Evolutionary conservation across 64 coral and sea anemone genomes (phyloP), one percentile per base, ranked within the genome.

Genomic region (Pocillopora damicornis): DNA sequence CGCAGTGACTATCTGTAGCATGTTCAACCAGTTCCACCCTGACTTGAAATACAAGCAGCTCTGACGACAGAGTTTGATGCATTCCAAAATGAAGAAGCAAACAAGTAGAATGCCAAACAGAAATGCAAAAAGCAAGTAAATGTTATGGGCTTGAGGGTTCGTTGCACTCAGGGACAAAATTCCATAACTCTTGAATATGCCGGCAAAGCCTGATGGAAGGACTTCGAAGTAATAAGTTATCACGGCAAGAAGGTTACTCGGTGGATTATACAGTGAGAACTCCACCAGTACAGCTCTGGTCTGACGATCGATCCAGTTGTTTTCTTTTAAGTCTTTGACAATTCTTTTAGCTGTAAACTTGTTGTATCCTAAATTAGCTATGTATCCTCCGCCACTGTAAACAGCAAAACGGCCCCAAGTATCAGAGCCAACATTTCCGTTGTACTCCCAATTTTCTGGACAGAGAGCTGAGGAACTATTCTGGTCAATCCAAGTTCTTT

Each of bases 311-410:
- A 89, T 89, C 88, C 88, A 89, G 10, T 64, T 22, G 10, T 89
- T 89, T 34, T 22, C 13, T n/a, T 61, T 71, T 37, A 89, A 36
- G 20, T 89, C 88, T 14, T 89, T 11, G 15, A 89, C 37, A 20
- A 89, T 78, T 38, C 58, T 67, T 57, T 20, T 36, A 22, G 88
- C 88, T 25, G 45, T 75, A 16, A 17, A 13, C 57, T 61, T 51
- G 78, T 89, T 89, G 57, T 89, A 89, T 62, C 88, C 88, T 10
- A 89, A 66, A 22, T 89, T 60, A 13, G 88, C 88, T 25, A 89
- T 35, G n/a, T 82, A 89, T 13, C 88, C 88, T 22, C 88, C 88
- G 3, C 78, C 88, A 20, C 22, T 14, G 78, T 89, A 89, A 9
- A 61, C 38, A 58, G 59, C 76, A 18, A 81, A 80, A 17, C 18